Base-by-base conservation (phyloP, 2,797 vertebrate genomes). In the Vireo griseus region DNA sequence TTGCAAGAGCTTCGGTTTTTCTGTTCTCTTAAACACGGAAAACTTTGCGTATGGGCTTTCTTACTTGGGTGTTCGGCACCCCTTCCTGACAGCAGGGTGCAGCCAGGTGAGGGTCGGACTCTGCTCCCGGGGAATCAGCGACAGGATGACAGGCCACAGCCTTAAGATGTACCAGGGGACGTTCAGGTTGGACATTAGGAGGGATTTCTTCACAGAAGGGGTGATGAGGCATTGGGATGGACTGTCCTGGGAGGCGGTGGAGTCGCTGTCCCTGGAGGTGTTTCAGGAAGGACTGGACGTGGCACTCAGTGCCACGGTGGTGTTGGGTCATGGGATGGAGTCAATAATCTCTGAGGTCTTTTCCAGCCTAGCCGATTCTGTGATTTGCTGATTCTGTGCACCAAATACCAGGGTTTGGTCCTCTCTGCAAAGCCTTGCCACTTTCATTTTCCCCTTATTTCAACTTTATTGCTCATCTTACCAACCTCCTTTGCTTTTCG, bases 401-500 rank as follows among this genome's bases (percentile, higher is more conserved):
- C n/a, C 65, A 28, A 40, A 48, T 18, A 10, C 13, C 79, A 7
- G 19, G 7, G 12, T 57, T 75, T 67, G 48, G 13, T 31, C 29
- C 13, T 44, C 21, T 42, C 16, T 10, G 47, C 39, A 21, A 26
- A 89, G 62, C 54, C 40, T 51, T 10, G 16, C 16, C 16, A 0
- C 39, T 84, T 75, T 19, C 10, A 28, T 18, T 61, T 19, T 9
- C 4, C 6, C 3, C 4, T 63, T 40, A 3, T 16, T 50, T 47
- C 25, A 3, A 13, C 47, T 31, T 2, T 6, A 10, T 28, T 66
- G 59, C 78, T 59, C 13, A 47, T 61, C n/a, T n/a, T 44, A 17
- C 24, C 24, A 31, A 22, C 33, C 5, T 45, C 13, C 2, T n/a
- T 44, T 37, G 37, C 12, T 8, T 3, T 22, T 9, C 1, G 0